Evolutionary conservation across 1,140 invertebrate genomes (phyloP), one percentile per base, ranked within the genome.

Genomic region (Mercenaria mercenaria): DNA sequence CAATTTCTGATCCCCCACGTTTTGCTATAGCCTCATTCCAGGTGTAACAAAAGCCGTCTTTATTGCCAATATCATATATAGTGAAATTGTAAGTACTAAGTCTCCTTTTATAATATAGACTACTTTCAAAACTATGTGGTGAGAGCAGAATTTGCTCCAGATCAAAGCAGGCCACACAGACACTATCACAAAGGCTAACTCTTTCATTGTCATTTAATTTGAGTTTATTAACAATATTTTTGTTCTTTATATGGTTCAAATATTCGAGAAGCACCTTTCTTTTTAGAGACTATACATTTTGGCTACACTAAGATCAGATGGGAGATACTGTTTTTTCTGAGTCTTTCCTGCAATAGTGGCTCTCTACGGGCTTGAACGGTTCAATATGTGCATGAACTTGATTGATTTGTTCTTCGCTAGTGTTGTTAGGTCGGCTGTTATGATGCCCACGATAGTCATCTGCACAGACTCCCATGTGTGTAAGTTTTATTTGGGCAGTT

Each of bases 51-150:
- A 74, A 26, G 34, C 82, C 82, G 39, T 85, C 34, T 32, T 26
- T 52, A 10, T 13, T 74, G 15, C 26, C 64, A 20, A 85, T 13
- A 29, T 84, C 61, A 69, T 84, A 84, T 29, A 84, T 69, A 4
- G 81, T 67, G 32, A 84, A 69, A 47, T 85, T 85, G 47, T 29
- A 85, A 37, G 41, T 52, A 37, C 37, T 72, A 10, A 85, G 43
- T 32, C 64, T 50, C 6, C 82, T 39, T 29, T 85, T 85, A 39
- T 74, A 85, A 39, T 85, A 85, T 11, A 85, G 29, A 29, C 59
- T 41, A 13, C 41, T 52, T 43, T 69, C 81, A 43, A 69, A 84
- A 34, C 59, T 64, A n/a, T 72, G 26, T 26, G 81, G 34, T 0
- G 81, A 47, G 13, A 69, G 81, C 29, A 67, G 37, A 26, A 69